Percentiles rank a stretch among this genome's conserved stretches.
Conservation (phyloP, 1,140 invertebrate genomes). For the Stenopsyche tienmushanensis region DNA sequence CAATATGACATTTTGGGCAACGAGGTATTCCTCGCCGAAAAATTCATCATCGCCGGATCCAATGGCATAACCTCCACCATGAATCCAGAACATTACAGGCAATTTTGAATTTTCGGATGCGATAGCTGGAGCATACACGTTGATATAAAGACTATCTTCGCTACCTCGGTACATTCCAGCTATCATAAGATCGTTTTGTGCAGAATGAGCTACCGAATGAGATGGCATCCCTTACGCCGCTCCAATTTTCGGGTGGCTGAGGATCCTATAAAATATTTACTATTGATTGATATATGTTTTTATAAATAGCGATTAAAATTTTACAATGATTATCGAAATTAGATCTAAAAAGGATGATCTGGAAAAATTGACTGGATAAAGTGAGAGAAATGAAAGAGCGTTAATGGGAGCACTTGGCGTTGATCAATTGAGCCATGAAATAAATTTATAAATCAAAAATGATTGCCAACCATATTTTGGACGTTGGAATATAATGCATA, state of each 20-base stretch:
- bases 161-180: slow-evolving; percentile 35
- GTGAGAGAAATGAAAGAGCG: too few relatives aligned
- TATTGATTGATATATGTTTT: too few relatives aligned
- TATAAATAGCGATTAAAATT: too few relatives aligned
- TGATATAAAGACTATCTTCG: slow-evolving; percentile 46
- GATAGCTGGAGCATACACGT: slow-evolving; percentile 45
- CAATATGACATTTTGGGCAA: slow-evolving; percentile 58
- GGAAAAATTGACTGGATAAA: too few relatives aligned
- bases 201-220: slow-evolving; percentile 45
- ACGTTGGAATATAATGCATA: too few relatives aligned
- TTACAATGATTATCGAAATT: too few relatives aligned
- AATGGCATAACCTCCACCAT: slow-evolving; percentile 65
- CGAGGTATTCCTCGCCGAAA: slow-evolving; percentile 56
- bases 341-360: too few relatives aligned
- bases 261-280: slow-evolving; percentile 57
- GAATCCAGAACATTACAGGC: slow-evolving; percentile 71
- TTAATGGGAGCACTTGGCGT: too few relatives aligned
- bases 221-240: slow-evolving; percentile 48
- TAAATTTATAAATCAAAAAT: too few relatives aligned
- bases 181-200: slow-evolving; percentile 17
- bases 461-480: too few relatives aligned
- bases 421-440: too few relatives aligned
- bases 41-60: slow-evolving; percentile 51
- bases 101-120: slow-evolving; percentile 37
- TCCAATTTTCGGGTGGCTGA: slow-evolving; percentile 49